Conservation (phyloP, 2,888 invertebrate species). For the Dynastes maya region DNA sequence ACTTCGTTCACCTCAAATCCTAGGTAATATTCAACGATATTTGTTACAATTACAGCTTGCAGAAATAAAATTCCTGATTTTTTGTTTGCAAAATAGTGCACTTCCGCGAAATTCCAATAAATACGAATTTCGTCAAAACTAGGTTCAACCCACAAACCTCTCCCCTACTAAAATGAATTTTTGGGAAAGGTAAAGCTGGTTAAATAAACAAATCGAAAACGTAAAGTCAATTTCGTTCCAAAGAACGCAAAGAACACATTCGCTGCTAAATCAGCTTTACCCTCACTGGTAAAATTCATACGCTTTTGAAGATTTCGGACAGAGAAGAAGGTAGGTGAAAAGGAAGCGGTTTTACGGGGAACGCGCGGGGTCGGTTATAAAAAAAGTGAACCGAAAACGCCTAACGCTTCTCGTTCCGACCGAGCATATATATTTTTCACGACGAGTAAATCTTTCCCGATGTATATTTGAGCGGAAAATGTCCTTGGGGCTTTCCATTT, state of each 20-base stretch:
- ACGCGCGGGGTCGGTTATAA: conserved; percentile 1
- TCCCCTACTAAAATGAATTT: too few relatives aligned
- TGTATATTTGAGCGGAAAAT: conserved; percentile 37
- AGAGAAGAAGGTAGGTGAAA: neutral
- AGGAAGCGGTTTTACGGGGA: neutral
- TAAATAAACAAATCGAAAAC: neutral
- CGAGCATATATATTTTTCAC: conserved; percentile 33
- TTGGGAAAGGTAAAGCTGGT: too few relatives aligned
- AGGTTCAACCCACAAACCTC: too few relatives aligned
- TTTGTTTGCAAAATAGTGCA: too few relatives aligned
- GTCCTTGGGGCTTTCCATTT: conserved; percentile 36
- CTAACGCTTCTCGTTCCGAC: conserved; percentile 6
- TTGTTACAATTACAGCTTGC: too few relatives aligned
- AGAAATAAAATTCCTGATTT: too few relatives aligned
- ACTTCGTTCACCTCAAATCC: too few relatives aligned
- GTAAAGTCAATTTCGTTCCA: neutral
- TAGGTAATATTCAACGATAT: too few relatives aligned
- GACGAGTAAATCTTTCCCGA: conserved; percentile 36
- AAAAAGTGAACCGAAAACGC: conserved; percentile 20
- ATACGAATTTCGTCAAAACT: too few relatives aligned
- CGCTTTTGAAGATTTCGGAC: conserved; percentile 12
- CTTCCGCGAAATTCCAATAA: too few relatives aligned
- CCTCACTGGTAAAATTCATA: conserved; percentile 23
- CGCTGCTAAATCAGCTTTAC: conserved; percentile 11
- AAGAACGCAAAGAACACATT: conserved; percentile 8